Percentiles rank a stretch among this genome's conserved stretches.
Evolutionary conservation across 2,797 vertebrate genomes (phyloP).

Genomic region (Acanthopagrus latus): DNA sequence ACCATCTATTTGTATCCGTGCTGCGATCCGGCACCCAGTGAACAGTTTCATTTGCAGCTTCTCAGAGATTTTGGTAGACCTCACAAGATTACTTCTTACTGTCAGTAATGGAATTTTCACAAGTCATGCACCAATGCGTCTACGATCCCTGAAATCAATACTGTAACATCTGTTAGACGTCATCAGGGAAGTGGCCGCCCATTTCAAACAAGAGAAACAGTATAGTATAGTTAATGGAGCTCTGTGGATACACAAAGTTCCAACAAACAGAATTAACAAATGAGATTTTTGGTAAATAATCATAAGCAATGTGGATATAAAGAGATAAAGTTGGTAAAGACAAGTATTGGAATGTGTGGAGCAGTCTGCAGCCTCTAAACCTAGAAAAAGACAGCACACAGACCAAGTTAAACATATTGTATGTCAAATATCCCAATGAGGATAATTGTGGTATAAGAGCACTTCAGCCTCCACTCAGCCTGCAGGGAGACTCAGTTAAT

Average conservation of each 20-base stretch:
- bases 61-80: neutral
- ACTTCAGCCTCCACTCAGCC: neutral
- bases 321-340: too few species aligned
- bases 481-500: neutral
- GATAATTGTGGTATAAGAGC: neutral
- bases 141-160: slow-evolving; percentile 34
- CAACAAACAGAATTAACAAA: too few species aligned
- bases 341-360: too few species aligned
- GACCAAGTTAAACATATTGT: neutral
- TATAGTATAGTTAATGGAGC: neutral
- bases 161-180: slow-evolving; percentile 9
- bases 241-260: too few species aligned
- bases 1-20: neutral
- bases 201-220: neutral
- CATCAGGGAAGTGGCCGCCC: slow-evolving; percentile 14
- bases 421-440: slow-evolving; percentile 1
- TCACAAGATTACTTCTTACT: neutral
- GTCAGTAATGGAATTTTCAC: slow-evolving; percentile 2
- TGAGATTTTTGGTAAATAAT: too few species aligned
- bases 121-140: neutral
- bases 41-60: slow-evolving; percentile 1
- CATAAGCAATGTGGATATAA: too few species aligned
- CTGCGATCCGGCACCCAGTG: neutral
- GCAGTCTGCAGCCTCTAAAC: too few species aligned
- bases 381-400: too few species aligned